These are phyloP conservation scores for Dryomyza anilis DNA, from an alignment of 2,888 invertebrate species.

Conservation along the genomic window DNA sequence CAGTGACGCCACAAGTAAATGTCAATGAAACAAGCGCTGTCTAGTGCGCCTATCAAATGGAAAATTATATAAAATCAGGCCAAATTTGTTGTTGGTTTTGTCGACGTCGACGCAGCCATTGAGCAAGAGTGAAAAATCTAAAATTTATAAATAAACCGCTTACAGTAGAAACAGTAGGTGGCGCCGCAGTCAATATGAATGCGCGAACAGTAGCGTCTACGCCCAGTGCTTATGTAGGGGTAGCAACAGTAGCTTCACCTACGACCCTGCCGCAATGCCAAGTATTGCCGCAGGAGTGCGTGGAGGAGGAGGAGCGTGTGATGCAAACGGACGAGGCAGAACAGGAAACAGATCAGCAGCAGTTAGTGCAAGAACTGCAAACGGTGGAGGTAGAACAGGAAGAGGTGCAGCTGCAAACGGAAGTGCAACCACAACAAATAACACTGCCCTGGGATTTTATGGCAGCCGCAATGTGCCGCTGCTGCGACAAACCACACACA, in stretches of 20 bases:
- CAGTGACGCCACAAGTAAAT: too few species aligned
- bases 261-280: background rate
- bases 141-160: too few species aligned
- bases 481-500: constrained; percentile 41
- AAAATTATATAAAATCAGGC: too few species aligned
- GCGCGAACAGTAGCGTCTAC: constrained; percentile 15
- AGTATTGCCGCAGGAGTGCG: too few species aligned
- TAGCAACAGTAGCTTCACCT: constrained; percentile 1
- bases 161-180: too few species aligned
- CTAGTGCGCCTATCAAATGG: too few species aligned
- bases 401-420: background rate
- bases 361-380: constrained; percentile 2
- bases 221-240: constrained; percentile 17
- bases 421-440: background rate
- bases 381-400: background rate
- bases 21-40: too few species aligned
- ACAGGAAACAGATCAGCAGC: too few species aligned
- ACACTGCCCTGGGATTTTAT: constrained; percentile 27
- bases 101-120: too few species aligned
- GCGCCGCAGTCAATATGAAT: too few species aligned
- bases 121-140: too few species aligned
- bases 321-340: constrained; percentile 1
- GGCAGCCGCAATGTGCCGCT: constrained; percentile 39
- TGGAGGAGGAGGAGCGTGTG: constrained; percentile 2
- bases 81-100: too few species aligned